Evolutionary conservation across 1,140 invertebrate species (phyloP).

Genomic region (Dendrolimus kikuchii): DNA sequence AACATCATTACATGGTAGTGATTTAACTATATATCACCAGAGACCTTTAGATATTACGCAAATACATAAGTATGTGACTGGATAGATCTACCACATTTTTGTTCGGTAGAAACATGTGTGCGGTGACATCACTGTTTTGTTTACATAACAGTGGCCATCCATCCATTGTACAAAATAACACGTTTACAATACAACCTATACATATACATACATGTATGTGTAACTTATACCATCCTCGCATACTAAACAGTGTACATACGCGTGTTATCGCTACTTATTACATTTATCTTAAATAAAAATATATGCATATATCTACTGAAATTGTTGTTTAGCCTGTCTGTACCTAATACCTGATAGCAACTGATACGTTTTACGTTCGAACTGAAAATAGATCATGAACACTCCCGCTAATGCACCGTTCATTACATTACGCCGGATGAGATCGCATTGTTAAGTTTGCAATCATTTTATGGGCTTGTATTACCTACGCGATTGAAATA

Average conservation of each 20-base stretch:
- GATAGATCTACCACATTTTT: slow-evolving; percentile 3
- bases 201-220: neutral
- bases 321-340: slow-evolving; percentile 6
- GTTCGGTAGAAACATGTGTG: slow-evolving; percentile 7
- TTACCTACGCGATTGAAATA: neutral
- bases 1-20: no score
- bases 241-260: no score
- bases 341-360: slow-evolving; percentile 15
- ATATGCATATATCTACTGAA: no score
- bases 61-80: slow-evolving; percentile 4
- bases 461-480: neutral
- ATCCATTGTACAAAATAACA: slow-evolving; percentile 2
- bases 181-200: neutral
- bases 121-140: slow-evolving; percentile 17
- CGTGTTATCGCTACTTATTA: no score
- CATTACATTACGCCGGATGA: slow-evolving; percentile 3
- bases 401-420: slow-evolving; percentile 5
- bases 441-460: slow-evolving; percentile 1
- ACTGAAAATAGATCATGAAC: slow-evolving; percentile 12
- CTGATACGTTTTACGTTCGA: slow-evolving; percentile 12
- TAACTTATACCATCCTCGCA: no score
- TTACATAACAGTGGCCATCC: slow-evolving; percentile 2
- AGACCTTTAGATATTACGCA: slow-evolving; percentile 3
- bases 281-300: no score
- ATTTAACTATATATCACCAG: neutral